These are phyloP conservation scores for Helicoverpa zea DNA, from an alignment of 1,140 invertebrate species.

Conservation along the genomic window DNA sequence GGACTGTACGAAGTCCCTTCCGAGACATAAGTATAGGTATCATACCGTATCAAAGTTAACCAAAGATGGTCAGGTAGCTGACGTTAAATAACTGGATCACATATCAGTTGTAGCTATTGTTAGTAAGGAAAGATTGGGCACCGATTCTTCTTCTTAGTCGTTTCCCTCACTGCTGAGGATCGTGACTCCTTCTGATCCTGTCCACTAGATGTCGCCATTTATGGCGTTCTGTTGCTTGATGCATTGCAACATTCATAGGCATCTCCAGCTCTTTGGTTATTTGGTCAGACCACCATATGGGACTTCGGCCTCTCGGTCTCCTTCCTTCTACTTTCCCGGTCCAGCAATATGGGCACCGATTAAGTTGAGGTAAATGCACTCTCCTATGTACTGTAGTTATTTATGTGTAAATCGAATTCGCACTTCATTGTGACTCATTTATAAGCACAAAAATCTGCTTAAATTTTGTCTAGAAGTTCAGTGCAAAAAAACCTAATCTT, in stretches of 20 bases:
- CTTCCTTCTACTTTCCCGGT: too few species aligned
- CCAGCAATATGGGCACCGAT: not conserved
- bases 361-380: not conserved
- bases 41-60: not conserved
- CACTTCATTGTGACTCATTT: not conserved
- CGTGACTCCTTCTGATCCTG: too few species aligned
- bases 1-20: not conserved
- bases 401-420: not conserved
- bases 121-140: constrained; percentile 11
- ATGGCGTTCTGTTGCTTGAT: too few species aligned
- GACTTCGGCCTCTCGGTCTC: too few species aligned
- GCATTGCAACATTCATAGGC: too few species aligned
- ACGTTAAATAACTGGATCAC: constrained; percentile 3
- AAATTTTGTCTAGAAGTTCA: not conserved
- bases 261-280: too few species aligned
- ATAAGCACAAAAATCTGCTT: not conserved
- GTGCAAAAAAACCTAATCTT: not conserved
- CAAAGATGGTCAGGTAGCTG: not conserved
- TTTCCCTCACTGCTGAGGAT: too few species aligned
- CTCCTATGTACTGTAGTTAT: not conserved
- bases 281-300: too few species aligned
- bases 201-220: too few species aligned
- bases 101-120: not conserved
- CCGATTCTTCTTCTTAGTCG: too few species aligned
- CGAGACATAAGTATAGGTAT: too few species aligned